Evolutionary conservation across 1,140 invertebrate genomes (phyloP), one percentile per base, ranked within the genome.

Genomic region (Drosophila nasuta): DNA sequence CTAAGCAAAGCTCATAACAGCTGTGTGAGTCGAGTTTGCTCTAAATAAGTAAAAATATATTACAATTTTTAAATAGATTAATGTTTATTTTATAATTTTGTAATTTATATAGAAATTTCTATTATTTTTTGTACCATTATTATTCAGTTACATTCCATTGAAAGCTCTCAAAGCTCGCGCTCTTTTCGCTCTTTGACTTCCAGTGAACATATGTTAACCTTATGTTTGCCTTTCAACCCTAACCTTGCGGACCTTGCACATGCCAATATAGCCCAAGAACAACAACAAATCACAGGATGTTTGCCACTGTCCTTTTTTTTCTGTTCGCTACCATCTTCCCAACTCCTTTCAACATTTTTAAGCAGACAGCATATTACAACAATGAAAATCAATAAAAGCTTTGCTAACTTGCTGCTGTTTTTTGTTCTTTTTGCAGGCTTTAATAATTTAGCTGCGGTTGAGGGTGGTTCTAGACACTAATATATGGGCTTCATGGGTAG

Each of bases 221-320:
- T 73, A 63, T 64, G 63, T 51, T 72, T 30, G 52, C n/a, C 33
- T 79, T 88, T 89, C 85, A 89, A 89, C 77, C 80, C 80, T 87
- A 89, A 88, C 83, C 85, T 83, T 89, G 83, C 71, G 49, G 66
- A 68, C 70, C 83, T 88, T 88, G 62, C 52, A 56, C 63, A 68
- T 72, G 59, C 43, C 76, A 79, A 82, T 79, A 56, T 57, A 60
- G 45, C 51, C 45, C 64, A 77, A 56, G 51, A 83, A 67, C 81
- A 85, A 62, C 30, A 45, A 62, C 30, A 45, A 45, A 38, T 38
- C 35, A 38, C 46, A 60, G 57, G 33, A 52, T 62, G 48, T 28
- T 35, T 48, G 25, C 5, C 30, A 17, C 5, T 20, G 46, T 41
- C 70, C 38, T 35, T 56, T 13, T 15, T 46, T 51, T 25, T 25